Conservation (phyloP, 2,797 vertebrate genomes). For the Zenarchopterus dispar region DNA sequence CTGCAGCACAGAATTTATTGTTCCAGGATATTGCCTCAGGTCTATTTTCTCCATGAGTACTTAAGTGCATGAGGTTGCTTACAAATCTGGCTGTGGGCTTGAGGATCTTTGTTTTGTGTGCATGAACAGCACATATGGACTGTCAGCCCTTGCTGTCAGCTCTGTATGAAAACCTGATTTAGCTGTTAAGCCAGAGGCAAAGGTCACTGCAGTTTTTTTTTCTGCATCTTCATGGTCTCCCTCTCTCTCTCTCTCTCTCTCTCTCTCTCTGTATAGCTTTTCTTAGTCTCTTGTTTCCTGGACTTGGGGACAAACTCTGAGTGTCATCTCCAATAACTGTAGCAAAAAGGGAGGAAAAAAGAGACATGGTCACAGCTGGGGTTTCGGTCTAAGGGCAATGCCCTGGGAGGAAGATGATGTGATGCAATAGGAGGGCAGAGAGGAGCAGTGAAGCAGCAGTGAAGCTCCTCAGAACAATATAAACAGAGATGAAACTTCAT, state of each 20-base stretch:
- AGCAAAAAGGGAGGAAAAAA: constrained; percentile 49
- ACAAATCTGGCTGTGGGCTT: constrained; percentile 12
- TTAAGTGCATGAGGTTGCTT: constrained; percentile 14
- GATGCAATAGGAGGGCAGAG: constrained; percentile 6
- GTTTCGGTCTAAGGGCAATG: constrained; percentile 29
- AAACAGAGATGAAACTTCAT: constrained; percentile 47
- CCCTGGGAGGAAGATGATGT: constrained; percentile 25
- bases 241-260: constrained; percentile 23
- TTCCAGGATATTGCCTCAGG: constrained; percentile 31
- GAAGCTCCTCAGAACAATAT: constrained; percentile 47
- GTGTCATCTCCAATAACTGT: constrained; percentile 72
- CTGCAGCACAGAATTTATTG: constrained; percentile 33
- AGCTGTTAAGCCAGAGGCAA: constrained; percentile 63
- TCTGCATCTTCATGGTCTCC: constrained; percentile 27
- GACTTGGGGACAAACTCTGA: constrained; percentile 51
- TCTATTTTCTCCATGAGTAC: constrained; percentile 40
- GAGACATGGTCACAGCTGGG: constrained; percentile 59
- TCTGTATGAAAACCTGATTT: constrained; percentile 64
- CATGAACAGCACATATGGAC: constrained; percentile 37
- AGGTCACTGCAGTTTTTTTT: constrained; percentile 63
- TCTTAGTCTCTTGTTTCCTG: constrained; percentile 40
- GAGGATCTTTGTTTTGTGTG: constrained; percentile 28
- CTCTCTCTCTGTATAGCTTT: constrained; percentile 15
- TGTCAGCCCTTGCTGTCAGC: constrained; percentile 57
- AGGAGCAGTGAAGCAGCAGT: constrained; percentile 14